Base-by-base conservation (phyloP, 1,140 invertebrate genomes). In the Apis florea region DNA sequence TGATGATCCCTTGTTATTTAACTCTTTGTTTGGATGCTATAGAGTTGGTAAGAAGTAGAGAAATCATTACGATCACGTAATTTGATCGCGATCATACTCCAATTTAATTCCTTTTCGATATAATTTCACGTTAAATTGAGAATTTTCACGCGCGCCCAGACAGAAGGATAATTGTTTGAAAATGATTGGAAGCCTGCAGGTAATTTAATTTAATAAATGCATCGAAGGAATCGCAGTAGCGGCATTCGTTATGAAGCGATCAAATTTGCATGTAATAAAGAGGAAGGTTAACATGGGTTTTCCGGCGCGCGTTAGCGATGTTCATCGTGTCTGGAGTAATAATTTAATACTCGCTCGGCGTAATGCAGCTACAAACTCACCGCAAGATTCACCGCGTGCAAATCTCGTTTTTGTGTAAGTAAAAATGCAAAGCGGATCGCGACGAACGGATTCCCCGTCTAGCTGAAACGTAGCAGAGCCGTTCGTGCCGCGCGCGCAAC, bases 381-480 rank as follows among this genome's bases (percentile, higher is more conserved):
- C 79, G 71, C 79, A 67, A 64, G 58, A 75, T 75, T 19, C 47
- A 80, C 71, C 79, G 70, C 53, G 51, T 54, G 63, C 79, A 54
- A 75, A 80, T 80, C 71, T 80, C 79, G 71, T 67, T 80, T 80
- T 75, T 73, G 51, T 49, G 71, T 51, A 51, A 74, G 61, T 74
- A 58, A 80, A 80, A 80, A 80, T 80, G 79, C 63, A 80, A 67
- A 80, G 61, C 71, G 71, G 70, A 74, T 80, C 79, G 79, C 61
- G 63, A 80, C 71, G 79, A 80, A 80, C 63, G 70, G 79, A 80
- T 80, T 80, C 71, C 67, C 63, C 63, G 61, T 80, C 79, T 73
- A 40, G 79, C 63, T 72, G 61, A 66, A 75, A 75, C 63, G 69
- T 54, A 75, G 26, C 31, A 21, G 24, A 68, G 26, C 31, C 24